Evolutionary conservation across 2,113 vertebrate genomes (phyloP).

Genomic region (Raja brachyura): DNA sequence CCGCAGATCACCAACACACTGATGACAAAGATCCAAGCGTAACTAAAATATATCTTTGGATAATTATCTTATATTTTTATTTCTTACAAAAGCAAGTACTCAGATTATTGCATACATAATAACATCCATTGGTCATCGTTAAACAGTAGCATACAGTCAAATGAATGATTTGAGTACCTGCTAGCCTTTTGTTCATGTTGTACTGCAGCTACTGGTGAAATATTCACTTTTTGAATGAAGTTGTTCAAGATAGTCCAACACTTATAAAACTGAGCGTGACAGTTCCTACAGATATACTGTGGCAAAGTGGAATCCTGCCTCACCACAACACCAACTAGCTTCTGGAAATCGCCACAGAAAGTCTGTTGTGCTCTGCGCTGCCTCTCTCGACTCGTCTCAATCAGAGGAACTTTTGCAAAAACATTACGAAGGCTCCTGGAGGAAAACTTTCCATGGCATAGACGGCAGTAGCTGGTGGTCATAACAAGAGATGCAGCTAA

Average conservation of each 20-base stretch:
- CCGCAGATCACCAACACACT: background rate
- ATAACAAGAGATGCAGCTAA: constrained; percentile 56
- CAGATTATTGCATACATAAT: background rate
- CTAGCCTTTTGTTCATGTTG: constrained; percentile 53
- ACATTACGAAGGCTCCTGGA: constrained; percentile 75
- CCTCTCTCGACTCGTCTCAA: constrained; percentile 52
- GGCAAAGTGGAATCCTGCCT: constrained; percentile 72
- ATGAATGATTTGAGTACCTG: constrained; percentile 46
- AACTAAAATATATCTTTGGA: background rate
- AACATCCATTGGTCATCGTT: background rate
- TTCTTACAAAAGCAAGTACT: background rate
- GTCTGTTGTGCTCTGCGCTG: constrained; percentile 57
- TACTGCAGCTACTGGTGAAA: constrained; percentile 51
- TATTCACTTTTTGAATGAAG: constrained; percentile 83
- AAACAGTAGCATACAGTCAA: background rate
- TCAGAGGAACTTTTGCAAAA: constrained; percentile 60
- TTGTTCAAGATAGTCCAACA: constrained; percentile 75
- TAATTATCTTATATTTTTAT: background rate
- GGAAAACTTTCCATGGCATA: constrained; percentile 90
- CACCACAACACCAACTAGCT: constrained; percentile 73
- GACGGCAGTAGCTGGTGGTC: constrained; percentile 71
- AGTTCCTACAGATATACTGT: constrained; percentile 84
- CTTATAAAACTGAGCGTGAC: constrained; percentile 89
- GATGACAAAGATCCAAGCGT: background rate
- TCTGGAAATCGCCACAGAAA: constrained; percentile 83